Percentiles rank a stretch among this genome's conserved stretches.
Evolutionary conservation across 2,113 vertebrate species (phyloP).

Genomic region (Zosterops hypoxanthus): DNA sequence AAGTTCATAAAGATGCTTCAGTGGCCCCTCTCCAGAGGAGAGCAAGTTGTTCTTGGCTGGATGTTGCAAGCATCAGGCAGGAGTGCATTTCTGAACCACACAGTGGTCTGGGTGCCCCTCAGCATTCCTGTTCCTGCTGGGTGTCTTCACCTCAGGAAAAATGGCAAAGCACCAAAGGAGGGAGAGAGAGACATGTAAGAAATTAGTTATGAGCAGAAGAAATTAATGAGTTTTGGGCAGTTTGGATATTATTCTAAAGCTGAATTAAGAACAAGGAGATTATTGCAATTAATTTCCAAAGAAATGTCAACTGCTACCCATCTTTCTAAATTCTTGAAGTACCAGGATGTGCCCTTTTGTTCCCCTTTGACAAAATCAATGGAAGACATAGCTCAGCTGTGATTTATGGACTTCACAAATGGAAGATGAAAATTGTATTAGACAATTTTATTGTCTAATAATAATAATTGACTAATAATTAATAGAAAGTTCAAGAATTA

Average conservation of each 20-base stretch:
- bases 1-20: neutral
- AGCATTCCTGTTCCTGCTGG: neutral
- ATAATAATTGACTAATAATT: neutral
- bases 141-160: neutral
- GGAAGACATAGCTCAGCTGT: neutral
- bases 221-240: neutral
- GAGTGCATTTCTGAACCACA: neutral
- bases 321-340: neutral
- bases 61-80: neutral
- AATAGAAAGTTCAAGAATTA: neutral
- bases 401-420: neutral
- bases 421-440: neutral
- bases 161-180: neutral
- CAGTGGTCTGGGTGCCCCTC: neutral
- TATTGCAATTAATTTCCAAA: neutral
- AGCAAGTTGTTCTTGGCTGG: neutral
- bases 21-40: neutral
- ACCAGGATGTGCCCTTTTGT: neutral
- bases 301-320: neutral
- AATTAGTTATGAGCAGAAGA: neutral
- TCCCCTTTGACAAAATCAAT: neutral
- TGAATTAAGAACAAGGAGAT: neutral
- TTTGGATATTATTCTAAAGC: neutral
- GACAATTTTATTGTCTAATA: neutral
- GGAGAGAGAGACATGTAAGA: neutral